Evolutionary conservation across 2,797 vertebrate species (phyloP).

Genomic region (Hippocampus kuda): DNA sequence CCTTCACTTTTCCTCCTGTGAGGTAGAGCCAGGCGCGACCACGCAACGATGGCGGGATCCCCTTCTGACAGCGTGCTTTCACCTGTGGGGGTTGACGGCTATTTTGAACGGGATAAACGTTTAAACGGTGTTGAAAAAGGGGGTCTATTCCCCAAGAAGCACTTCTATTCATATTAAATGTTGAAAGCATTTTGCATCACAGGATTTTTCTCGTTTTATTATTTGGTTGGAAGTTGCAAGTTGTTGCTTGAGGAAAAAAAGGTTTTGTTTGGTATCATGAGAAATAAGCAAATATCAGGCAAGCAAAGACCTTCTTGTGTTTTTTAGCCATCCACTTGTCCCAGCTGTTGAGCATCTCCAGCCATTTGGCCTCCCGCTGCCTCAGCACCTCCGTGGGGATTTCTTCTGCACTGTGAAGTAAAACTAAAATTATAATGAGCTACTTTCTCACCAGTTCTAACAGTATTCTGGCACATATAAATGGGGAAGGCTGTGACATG

Average conservation of each 20-base stretch:
- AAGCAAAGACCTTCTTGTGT: conserved; percentile 81
- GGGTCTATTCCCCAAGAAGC: too few relatives aligned
- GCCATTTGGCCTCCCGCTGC: conserved; percentile 90
- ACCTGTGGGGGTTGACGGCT: conserved; percentile 62
- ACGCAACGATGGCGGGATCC: conserved; percentile 86
- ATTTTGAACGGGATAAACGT: too few relatives aligned
- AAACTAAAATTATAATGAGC: neutral
- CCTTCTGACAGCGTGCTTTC: conserved; percentile 91
- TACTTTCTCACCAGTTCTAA: neutral
- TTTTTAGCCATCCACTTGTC: conserved; percentile 99
- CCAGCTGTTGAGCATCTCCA: conserved; percentile 98
- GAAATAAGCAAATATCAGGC: neutral
- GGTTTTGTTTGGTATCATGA: too few relatives aligned
- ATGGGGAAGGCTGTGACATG: neutral
- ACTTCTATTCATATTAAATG: too few relatives aligned
- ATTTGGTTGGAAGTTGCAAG: too few relatives aligned
- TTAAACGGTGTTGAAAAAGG: too few relatives aligned
- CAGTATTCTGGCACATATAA: neutral
- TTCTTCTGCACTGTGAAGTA: conserved; percentile 68
- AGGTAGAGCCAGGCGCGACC: conserved; percentile 95
- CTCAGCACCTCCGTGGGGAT: conserved; percentile 81
- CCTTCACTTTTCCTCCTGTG: conserved; percentile 85
- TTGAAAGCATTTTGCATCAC: too few relatives aligned
- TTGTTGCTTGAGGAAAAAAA: too few relatives aligned
- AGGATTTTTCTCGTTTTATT: too few relatives aligned